Evolutionary conservation across 2,797 vertebrate species (phyloP), one percentile per base, ranked within the genome.

Genomic region (Somateria mollissima): DNA sequence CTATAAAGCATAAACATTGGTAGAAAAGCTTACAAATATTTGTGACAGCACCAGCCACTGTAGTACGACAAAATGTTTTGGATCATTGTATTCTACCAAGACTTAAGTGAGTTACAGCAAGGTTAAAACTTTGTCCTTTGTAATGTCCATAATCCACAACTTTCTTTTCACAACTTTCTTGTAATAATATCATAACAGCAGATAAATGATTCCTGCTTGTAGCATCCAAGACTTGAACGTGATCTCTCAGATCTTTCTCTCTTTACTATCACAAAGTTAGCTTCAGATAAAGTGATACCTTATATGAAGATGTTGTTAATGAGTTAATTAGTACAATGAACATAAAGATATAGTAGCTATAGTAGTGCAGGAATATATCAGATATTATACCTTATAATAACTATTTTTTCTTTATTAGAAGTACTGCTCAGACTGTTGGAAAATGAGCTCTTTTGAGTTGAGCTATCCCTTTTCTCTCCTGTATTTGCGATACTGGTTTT

Each of bases 251-350:
- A 56, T 84, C 69, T 84, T 9, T 88, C 49, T 71, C 11, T 74
- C 13, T 77, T 51, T 56, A 37, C 62, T 80, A 76, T 66, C 65
- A 34, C 43, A 61, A 78, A 77, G 20, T 61, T 74, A 67, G 51
- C 32, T 66, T 27, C 53, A 88, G 60, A 51, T 66, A 70, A 91
- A 64, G 27, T 47, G 71, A 27, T 9, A n/a, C 73, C 54, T 75
- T 91, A 70, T 90, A 84, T 93, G 69, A 80, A 93, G 61, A n/a
- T 72, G 34, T 49, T 85, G 69, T 74, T 91, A 96, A 74, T 94
- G 71, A 95, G 74, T 91, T 92, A 92, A 87, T 95, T 96, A 93
- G 20, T 78, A 8, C 8, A 71, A 36, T 82, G 74, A 92, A 72
- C 49, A 30, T 39, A 84, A 71, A 69, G 84, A 62, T 53, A 43